Conservation (phyloP, 2,113 vertebrate species). For the Morphnarchus princeps region DNA sequence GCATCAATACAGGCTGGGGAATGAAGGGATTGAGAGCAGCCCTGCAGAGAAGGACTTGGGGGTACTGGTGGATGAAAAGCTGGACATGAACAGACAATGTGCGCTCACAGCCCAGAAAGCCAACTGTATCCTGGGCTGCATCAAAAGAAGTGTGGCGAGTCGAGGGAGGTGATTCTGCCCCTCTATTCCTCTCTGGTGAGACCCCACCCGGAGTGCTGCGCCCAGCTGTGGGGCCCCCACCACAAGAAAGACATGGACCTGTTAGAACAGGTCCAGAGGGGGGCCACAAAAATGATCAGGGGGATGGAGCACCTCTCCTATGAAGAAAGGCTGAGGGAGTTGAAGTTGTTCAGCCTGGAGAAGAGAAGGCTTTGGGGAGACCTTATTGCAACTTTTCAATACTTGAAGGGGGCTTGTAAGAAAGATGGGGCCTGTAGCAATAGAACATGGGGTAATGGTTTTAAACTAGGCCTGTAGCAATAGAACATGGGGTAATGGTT, state of each 20-base stretch:
- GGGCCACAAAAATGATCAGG: not conserved
- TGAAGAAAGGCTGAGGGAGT: not conserved
- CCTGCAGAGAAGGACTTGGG: not conserved
- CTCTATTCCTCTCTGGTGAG: too few relatives aligned
- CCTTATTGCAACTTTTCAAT: not conserved
- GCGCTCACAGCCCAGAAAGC: too few relatives aligned
- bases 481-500: not conserved
- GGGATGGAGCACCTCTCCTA: not conserved
- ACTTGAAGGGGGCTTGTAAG: not conserved
- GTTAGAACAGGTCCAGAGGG: not conserved
- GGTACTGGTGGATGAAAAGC: not conserved
- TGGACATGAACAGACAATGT: too few relatives aligned
- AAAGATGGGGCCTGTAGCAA: not conserved
- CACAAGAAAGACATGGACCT: not conserved
- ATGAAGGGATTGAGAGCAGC: not conserved
- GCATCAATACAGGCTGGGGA: not conserved
- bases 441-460: not conserved
- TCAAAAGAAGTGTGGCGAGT: too few relatives aligned
- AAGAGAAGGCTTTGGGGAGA: not conserved
- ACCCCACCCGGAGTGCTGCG: too few relatives aligned
- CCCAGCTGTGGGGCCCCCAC: too few relatives aligned
- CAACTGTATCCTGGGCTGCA: too few relatives aligned
- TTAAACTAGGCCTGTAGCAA: not conserved
- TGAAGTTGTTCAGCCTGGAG: not conserved
- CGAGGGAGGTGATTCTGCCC: too few relatives aligned